Base-by-base conservation (phyloP, 2,113 vertebrate species). In the Leptobrachium ailaonicum region DNA sequence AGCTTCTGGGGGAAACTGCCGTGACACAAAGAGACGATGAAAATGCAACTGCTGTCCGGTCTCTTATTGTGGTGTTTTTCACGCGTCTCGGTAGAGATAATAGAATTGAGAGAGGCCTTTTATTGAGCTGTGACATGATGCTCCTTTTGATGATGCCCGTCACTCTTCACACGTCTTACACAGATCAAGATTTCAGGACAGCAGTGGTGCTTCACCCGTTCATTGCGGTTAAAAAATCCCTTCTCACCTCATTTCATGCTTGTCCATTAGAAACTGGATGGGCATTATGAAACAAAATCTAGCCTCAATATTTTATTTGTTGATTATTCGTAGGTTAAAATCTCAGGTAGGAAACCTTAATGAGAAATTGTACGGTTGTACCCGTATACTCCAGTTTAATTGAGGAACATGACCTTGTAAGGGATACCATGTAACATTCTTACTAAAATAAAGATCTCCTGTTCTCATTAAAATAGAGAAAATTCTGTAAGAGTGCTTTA, bases 1-100 rank as follows among this genome's bases (percentile, higher is more conserved):
- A 20, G 64, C 79, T 68, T 69, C 64, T 66, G 66, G 79, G 53
- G 64, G 53, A 68, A 62, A 56, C 41, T 42, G 56, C 6, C 13
- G 66, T n/a, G 66, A 77, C 66, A 43, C 4, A 58, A n/a, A 43
- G 41, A n/a, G 53, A 41, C 62, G 45, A n/a, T 2, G 62, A 40
- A 14, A 60, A 66, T 40, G 56, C 63, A 66, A 40, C 41, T 41
- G 62, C 53, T 58, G 62, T 43, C n/a, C 40, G 32, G 78, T 41
- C 62, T 62, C 47, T 44, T 41, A 73, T 64, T n/a, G 6, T 70
- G 40, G 43, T 47, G 60, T 32, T 77, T 14, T 32, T 58, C 64
- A 77, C 50, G 56, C 75, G 69, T 79, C 41, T 43, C 10, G 32
- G 40, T 43, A 67, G 63, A 80, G 62, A 47, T 47, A 41, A 47